Percentiles rank a stretch among this genome's conserved stretches.
phyloP scores from a whole-genome alignment of 2,113 vertebrate genomes.

The Ranitomeya imitator region DNA sequence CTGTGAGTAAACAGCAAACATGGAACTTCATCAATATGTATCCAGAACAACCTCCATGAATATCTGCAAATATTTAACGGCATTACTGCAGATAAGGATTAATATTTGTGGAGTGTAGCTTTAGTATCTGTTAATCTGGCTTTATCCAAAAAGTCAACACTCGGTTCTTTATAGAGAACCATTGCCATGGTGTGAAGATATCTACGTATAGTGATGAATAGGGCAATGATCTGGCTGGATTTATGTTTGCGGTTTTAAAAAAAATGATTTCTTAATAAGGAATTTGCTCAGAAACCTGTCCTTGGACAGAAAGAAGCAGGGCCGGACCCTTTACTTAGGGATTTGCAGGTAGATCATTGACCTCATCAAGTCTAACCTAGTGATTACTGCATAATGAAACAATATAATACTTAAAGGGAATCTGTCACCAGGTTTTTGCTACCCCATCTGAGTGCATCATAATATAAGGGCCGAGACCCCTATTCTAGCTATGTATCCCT shows the following conservation, averaged over 20 bases:
- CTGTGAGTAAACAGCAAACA: background rate
- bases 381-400: no score
- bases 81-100: background rate
- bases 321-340: no score
- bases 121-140: background rate
- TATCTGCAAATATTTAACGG: background rate
- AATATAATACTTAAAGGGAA: no score
- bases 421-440: no score
- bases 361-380: no score
- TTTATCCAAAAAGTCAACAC: background rate
- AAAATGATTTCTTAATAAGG: background rate
- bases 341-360: no score
- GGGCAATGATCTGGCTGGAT: background rate
- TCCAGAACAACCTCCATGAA: background rate
- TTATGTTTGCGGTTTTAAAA: background rate
- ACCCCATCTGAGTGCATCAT: no score
- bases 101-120: slow-evolving; percentile 2
- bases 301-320: no score
- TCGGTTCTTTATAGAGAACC: background rate
- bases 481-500: no score
- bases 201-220: background rate
- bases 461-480: no score
- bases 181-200: background rate
- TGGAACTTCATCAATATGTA: background rate
- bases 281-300: no score